Evolutionary conservation across 2,888 invertebrate species (phyloP), one percentile per base, ranked within the genome.

Genomic region (Tiphia femorata): DNA sequence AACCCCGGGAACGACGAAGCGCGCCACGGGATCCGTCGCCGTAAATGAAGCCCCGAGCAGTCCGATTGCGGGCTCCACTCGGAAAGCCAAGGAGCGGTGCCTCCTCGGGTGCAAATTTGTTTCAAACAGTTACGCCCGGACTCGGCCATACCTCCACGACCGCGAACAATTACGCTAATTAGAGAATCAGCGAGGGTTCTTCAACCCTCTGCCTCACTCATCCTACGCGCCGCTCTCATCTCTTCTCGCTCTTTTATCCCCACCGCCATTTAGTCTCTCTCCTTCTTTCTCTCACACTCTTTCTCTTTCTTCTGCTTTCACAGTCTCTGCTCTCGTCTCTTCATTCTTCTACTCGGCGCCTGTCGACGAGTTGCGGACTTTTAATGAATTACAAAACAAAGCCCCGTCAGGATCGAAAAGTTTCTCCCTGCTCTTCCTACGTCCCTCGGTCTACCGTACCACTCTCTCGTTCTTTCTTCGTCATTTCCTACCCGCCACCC

Each of bases 161-260:
- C 60, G 57, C 62, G 53, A 63, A 68, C 64, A 70, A 71, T 71
- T 70, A 73, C 55, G 54, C 67, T 71, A 72, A 73, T 73, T 67
- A 67, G 62, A 48, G 58, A 67, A 71, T 64, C 59, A 64, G 54
- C 59, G 53, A 25, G 49, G 30, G 35, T 19, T 17, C 8, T 17
- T 46, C 47, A 42, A 38, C 43, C 37, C 40, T 40, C 54, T n/a
- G n/a, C n/a, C 40, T 47, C 30, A 30, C 33, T 49, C 41, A 37
- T 38, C 27, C 49, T 38, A 47, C 20, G 27, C 23, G n/a, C n/a
- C n/a, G n/a, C n/a, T n/a, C n/a, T n/a, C n/a, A 23, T 41, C 29
- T 20, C 44, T 49, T 29, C 27, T 20, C 29, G 12, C 3, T 3
- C 29, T 7, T 29, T 29, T 4, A 10, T 4, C 29, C 29, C 29